Evolutionary conservation across 2,113 vertebrate genomes (phyloP).

Genomic region (Sterrhoptilus dennistouni): DNA sequence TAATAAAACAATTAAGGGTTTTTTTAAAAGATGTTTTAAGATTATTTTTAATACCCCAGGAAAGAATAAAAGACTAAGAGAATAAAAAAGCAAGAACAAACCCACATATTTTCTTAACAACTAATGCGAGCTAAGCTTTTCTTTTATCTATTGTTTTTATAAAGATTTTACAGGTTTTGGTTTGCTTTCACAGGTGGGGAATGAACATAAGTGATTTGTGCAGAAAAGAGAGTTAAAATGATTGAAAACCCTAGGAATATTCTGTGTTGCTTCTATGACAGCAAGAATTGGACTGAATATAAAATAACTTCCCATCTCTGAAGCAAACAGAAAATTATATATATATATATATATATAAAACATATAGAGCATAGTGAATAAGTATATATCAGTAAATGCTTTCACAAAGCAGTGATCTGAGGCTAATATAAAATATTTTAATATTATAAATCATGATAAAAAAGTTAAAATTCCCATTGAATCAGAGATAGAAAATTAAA

Average conservation of each 20-base stretch:
- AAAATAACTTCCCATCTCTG: not conserved
- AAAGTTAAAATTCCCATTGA: not conserved
- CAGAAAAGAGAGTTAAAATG: not conserved
- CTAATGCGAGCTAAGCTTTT: not conserved
- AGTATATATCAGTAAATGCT: not conserved
- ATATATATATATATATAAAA: not conserved
- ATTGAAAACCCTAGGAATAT: not conserved
- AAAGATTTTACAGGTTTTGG: not conserved
- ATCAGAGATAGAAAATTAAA: not conserved
- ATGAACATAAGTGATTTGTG: not conserved
- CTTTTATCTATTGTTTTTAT: not conserved
- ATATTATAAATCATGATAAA: not conserved
- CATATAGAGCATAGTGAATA: accelerated
- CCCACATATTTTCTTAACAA: not conserved
- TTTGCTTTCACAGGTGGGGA: not conserved
- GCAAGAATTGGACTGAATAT: not conserved
- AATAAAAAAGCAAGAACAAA: not conserved
- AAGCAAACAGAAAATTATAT: not conserved
- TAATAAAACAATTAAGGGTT: not conserved
- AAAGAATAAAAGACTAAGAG: not conserved
- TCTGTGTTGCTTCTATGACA: not conserved
- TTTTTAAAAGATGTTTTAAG: not conserved
- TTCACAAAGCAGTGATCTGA: not conserved
- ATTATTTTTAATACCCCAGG: not conserved
- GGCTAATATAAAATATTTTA: not conserved